Evolutionary conservation across 2,113 vertebrate species (phyloP).

Genomic region (Aphelocoma coerulescens): DNA sequence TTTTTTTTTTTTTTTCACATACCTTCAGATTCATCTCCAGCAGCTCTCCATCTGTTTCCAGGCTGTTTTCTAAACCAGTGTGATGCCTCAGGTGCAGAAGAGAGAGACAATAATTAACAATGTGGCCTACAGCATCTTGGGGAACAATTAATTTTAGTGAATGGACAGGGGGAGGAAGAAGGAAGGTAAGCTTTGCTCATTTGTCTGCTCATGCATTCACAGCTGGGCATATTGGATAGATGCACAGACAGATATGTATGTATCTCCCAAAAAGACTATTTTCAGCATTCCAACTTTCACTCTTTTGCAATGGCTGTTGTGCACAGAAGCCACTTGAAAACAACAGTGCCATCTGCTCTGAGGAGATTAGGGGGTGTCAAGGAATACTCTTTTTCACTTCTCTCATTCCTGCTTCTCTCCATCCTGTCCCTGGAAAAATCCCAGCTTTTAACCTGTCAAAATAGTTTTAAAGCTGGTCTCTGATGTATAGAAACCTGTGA

Average conservation of each 20-base stretch:
- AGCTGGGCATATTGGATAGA: not conserved
- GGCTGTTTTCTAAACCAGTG: conserved; percentile 41
- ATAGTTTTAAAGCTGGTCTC: conserved; percentile 35
- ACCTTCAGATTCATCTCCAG: conserved; percentile 55
- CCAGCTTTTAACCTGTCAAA: conserved; percentile 53
- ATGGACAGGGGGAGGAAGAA: not conserved
- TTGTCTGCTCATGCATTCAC: not conserved
- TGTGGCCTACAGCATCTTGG: conserved; percentile 44
- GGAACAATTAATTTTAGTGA: conserved; percentile 61
- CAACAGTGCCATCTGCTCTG: conserved; percentile 28
- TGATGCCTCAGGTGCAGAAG: conserved; percentile 25
- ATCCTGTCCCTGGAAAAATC: conserved; percentile 43
- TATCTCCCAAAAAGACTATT: conserved; percentile 34
- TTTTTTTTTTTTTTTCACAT: not conserved
- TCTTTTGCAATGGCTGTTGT: not conserved
- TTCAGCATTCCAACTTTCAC: conserved; percentile 2
- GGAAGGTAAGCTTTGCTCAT: not conserved
- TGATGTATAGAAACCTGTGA: conserved; percentile 40
- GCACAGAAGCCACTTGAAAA: conserved; percentile 45
- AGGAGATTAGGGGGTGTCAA: conserved; percentile 55
- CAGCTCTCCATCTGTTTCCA: conserved; percentile 63
- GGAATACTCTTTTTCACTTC: conserved; percentile 44
- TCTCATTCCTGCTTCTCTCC: conserved; percentile 22
- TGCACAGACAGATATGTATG: not conserved
- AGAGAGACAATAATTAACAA: conserved; percentile 66